Evolutionary conservation across 64 coral and sea anemone species (phyloP), one percentile per base, ranked within the genome.

Genomic region (Orbicella faveolata): DNA sequence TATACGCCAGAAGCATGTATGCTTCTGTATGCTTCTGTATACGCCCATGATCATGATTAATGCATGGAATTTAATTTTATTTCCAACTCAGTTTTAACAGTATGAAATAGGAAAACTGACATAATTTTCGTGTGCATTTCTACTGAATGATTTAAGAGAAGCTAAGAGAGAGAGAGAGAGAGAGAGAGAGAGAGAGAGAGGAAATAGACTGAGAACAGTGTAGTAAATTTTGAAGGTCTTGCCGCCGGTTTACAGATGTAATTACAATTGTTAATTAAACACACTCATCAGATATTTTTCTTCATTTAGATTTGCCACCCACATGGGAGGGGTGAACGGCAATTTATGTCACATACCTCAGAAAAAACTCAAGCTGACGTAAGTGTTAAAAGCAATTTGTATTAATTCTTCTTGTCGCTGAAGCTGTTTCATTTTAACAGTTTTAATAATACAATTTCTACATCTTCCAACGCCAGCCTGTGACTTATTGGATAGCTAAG

Each of bases 261-360:
- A 23, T 69, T 23, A n/a, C 21, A 23, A 69, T 25, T 4, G 66
- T 69, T 69, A 23, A 19, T 69, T 69, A 69, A 69, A 69, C 9
- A 9, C 20, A n/a, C 9, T 23, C 9, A n/a, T 69, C 23, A 5
- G 17, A 20, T 5, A 20, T 66, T 66, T 25, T 69, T 69, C 7
- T 69, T 25, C 66, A 69, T 84, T 84, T 70, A 84, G 82, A 69
- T 84, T 84, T 84, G 63, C 82, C 23, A 64, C 39, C 17, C 65
- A 70, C 23, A 84, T 84, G 82, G 82, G 82, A 51, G 41, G 21
- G 2, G 65, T 84, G 6, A 44, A 66, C 66, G 39, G 82, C 7
- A 84, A 72, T 52, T n/a, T 84, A 52, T 84, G 82, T 16, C 82
- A 84, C 17, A 44, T 84, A 26, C 82, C 82, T n/a, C 82, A 84